A percentile compares a stretch with the other conserved stretches of the same genome.
These are phyloP conservation scores for Drosophila pachea DNA, from an alignment of 1,140 invertebrate genomes.

Conservation along the genomic window DNA sequence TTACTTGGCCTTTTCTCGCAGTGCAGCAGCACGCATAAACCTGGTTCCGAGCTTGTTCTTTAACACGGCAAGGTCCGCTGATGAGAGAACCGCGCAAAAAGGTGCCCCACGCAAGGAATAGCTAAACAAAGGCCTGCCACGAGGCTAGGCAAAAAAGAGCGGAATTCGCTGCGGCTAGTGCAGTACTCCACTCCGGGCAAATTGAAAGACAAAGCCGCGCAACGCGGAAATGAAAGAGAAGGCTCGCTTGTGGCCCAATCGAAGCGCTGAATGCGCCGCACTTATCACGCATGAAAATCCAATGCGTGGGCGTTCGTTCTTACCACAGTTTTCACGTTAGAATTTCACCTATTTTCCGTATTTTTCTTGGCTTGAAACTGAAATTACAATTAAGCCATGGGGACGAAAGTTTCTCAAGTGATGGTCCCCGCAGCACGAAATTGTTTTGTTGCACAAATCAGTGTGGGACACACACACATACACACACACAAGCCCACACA, in stretches of 20 bases:
- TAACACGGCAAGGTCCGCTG: neutral
- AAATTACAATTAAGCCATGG: constrained; percentile 71
- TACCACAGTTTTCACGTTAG: constrained; percentile 4
- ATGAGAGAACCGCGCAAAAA: constrained; percentile 1
- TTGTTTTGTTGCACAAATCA: constrained; percentile 44
- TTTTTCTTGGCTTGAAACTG: constrained; percentile 29
- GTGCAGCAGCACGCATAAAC: neutral
- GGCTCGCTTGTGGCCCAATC: constrained; percentile 5
- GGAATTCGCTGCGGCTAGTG: constrained; percentile 11
- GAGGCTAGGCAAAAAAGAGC: constrained; percentile 16
- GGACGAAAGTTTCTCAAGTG: constrained; percentile 61
- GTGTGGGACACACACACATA: constrained; percentile 10
- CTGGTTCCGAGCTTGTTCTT: constrained; percentile 5
- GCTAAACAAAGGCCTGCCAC: constrained; percentile 50
- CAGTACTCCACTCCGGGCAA: constrained; percentile 43
- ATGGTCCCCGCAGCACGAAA: constrained; percentile 35
- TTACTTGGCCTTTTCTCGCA: neutral
- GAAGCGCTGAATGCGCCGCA: constrained; percentile 36
- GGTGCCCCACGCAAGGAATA: constrained; percentile 9
- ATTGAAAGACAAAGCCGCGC: constrained; percentile 56
- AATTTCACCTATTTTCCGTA: neutral
- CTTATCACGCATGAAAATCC: constrained; percentile 59
- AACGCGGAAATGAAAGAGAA: constrained; percentile 13
- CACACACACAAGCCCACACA: neutral
- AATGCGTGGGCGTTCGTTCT: constrained; percentile 15